phyloP scores from a whole-genome alignment of 2,797 vertebrate species.

The Anisognathus igniventris region DNA sequence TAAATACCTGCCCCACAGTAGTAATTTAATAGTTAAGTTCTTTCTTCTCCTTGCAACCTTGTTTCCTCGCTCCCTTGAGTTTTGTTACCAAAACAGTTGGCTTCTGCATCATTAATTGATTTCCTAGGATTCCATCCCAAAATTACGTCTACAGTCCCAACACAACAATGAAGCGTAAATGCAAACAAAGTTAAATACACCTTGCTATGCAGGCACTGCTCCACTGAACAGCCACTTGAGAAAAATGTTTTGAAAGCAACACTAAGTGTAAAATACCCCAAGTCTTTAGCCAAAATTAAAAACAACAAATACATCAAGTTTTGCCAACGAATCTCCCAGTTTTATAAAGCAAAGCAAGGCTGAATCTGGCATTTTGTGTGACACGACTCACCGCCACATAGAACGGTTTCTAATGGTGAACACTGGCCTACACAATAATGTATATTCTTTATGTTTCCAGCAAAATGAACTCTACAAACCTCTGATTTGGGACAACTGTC shows the following conservation, averaged over 20 bases:
- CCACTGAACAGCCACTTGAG: not conserved
- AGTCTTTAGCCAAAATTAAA: conserved; percentile 4
- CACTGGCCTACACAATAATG: not conserved
- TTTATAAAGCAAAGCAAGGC: not conserved
- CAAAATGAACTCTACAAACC: conserved; percentile 16
- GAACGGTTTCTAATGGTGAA: not conserved
- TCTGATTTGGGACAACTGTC: conserved; percentile 35
- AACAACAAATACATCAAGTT: not conserved
- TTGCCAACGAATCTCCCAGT: not conserved
- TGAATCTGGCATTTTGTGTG: not conserved
- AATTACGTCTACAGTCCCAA: not conserved
- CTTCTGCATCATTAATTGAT: conserved; percentile 48
- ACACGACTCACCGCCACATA: not conserved
- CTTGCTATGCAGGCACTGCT: not conserved
- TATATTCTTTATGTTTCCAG: conserved; percentile 35
- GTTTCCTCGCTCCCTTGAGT: not conserved
- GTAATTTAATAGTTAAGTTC: not conserved
- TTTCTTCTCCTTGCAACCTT: not conserved
- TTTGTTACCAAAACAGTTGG: conserved; percentile 25
- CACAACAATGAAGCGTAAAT: conserved; percentile 9
- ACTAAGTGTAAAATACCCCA: not conserved
- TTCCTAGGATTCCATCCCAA: conserved; percentile 33
- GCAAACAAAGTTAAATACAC: conserved; percentile 43
- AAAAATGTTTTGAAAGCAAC: conserved; percentile 9
- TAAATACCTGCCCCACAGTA: not conserved